Conservation (phyloP, 2,797 vertebrate species). For the Thripadectes ignobilis region DNA sequence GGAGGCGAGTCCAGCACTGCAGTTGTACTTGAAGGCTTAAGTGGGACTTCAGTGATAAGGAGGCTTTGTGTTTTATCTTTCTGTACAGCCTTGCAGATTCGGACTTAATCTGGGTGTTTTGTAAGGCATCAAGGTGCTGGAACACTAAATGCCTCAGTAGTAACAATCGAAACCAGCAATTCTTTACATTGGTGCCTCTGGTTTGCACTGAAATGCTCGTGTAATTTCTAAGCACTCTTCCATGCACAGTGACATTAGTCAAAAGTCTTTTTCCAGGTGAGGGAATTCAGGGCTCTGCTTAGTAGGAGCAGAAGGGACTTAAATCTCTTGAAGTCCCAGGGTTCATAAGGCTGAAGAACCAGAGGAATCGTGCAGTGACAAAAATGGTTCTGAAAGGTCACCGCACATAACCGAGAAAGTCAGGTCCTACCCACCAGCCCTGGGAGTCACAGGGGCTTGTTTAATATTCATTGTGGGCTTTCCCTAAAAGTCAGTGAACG, state of each 20-base stretch:
- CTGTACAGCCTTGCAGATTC: background rate
- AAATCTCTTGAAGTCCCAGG: background rate
- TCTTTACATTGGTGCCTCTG: background rate
- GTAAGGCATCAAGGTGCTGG: background rate
- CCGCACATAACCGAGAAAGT: background rate
- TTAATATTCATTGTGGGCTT: conserved; percentile 31
- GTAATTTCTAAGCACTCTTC: background rate
- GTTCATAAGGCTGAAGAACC: background rate
- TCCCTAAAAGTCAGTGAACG: conserved; percentile 9
- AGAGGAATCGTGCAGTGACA: background rate
- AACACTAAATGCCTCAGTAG: background rate
- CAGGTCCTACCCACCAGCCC: background rate
- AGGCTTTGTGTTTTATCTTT: conserved; percentile 33
- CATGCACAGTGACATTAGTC: background rate
- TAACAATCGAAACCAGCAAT: background rate
- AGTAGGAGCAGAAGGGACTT: background rate
- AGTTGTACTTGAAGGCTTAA: background rate
- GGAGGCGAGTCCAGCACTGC: background rate
- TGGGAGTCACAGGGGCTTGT: background rate
- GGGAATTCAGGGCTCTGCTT: background rate
- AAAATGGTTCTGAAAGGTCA: conserved; percentile 23
- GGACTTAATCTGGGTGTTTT: background rate
- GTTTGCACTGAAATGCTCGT: background rate
- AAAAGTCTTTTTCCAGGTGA: conserved; percentile 7
- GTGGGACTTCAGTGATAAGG: background rate